A percentile compares a stretch with the other conserved stretches of the same genome.
Evolutionary conservation across 2,888 invertebrate genomes (phyloP).

Genomic region (Drosophila melanosoma): DNA sequence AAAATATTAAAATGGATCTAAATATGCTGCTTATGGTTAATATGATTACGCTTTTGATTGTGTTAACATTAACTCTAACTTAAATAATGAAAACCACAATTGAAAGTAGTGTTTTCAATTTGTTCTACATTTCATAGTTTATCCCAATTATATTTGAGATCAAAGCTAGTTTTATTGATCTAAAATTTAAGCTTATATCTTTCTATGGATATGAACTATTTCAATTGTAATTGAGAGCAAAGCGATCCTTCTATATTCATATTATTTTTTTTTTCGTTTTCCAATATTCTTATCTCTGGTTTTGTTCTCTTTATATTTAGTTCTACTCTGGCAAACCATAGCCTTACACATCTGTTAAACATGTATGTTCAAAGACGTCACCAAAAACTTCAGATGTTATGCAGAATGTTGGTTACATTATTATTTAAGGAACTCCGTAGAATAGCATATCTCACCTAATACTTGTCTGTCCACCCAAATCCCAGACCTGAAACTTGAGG

Average conservation of each 20-base stretch:
- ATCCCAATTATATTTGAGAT: not conserved
- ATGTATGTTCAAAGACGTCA: not conserved
- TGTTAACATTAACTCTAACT: not conserved
- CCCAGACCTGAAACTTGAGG: constrained; percentile 99
- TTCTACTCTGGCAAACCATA: not conserved
- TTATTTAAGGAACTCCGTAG: not conserved
- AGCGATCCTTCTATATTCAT: too few relatives aligned
- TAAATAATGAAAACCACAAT: not conserved
- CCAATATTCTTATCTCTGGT: not conserved
- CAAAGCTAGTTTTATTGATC: too few relatives aligned
- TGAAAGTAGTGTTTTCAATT: not conserved
- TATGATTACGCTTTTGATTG: not conserved
- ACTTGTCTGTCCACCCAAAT: constrained; percentile 99
- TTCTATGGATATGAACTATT: too few relatives aligned
- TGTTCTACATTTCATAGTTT: too few relatives aligned
- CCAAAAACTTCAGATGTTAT: not conserved
- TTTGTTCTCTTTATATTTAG: not conserved
- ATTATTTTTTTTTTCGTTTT: not conserved
- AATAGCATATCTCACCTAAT: constrained; percentile 90
- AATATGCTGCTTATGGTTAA: not conserved
- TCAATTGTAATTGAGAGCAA: too few relatives aligned
- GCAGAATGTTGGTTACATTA: not conserved
- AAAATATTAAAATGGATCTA: not conserved
- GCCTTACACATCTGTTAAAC: not conserved
- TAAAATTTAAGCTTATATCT: too few relatives aligned